These are phyloP conservation scores for Oryzaephilus surinamensis DNA, from an alignment of 1,140 invertebrate genomes.

Conservation along the genomic window DNA sequence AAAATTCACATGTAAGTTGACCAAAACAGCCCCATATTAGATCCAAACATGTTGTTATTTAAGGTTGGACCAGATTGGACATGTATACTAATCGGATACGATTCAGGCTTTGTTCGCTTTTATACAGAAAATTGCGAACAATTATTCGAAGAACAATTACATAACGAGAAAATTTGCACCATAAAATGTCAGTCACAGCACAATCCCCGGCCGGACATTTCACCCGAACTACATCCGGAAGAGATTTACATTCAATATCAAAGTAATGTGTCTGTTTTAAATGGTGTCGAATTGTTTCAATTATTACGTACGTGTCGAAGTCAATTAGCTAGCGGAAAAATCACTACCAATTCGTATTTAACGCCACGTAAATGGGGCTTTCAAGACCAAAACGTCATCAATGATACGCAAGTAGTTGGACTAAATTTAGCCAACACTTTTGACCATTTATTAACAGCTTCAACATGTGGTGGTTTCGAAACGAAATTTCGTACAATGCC, in stretches of 20 bases:
- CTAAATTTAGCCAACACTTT: constrained; percentile 66
- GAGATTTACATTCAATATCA: constrained; percentile 76
- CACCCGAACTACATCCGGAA: constrained; percentile 51
- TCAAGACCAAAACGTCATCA: constrained; percentile 60
- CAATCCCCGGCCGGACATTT: constrained; percentile 45
- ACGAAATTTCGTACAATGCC: constrained; percentile 62
- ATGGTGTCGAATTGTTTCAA: constrained; percentile 74
- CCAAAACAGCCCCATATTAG: not conserved
- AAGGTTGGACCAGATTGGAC: constrained; percentile 83
- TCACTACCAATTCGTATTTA: constrained; percentile 45
- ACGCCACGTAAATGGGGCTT: constrained; percentile 78
- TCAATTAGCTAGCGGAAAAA: constrained; percentile 60
- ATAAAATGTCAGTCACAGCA: constrained; percentile 74
- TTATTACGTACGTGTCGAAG: constrained; percentile 67
- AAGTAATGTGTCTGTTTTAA: constrained; percentile 65
- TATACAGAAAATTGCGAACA: constrained; percentile 80
- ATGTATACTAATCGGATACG: constrained; percentile 79
- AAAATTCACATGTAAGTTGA: constrained; percentile 28
- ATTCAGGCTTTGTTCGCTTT: constrained; percentile 73
- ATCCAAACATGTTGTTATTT: constrained; percentile 31
- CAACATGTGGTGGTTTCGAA: constrained; percentile 66
- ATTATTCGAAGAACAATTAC: constrained; percentile 73
- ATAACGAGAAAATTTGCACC: constrained; percentile 66
- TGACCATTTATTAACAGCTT: constrained; percentile 76
- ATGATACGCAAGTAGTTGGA: constrained; percentile 70